Base-by-base conservation (phyloP, 2,888 invertebrate species). In the Lobophora halterata region DNA sequence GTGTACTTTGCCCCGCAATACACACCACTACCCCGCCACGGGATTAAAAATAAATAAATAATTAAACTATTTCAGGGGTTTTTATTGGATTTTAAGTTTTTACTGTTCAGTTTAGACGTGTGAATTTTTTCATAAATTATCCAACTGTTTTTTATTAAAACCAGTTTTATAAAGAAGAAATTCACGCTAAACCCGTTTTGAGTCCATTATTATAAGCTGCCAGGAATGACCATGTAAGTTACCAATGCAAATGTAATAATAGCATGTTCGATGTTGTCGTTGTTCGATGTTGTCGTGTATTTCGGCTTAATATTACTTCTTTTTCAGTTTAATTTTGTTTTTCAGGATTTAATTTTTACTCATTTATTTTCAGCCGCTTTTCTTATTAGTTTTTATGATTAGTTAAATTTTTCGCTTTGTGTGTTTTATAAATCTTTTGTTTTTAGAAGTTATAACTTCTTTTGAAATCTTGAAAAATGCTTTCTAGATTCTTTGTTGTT, bases 11-110 rank as follows among this genome's bases (percentile, higher is more conserved):
- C 64, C 71, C 74, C 61, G 79, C 78, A 73, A 75, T 72, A 79
- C 79, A 71, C 69, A 46, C 56, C 69, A 71, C 75, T 71, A 55
- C 69, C 71, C 65, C 65, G 50, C 46, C 58, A 58, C 62, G 79
- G 77, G 81, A 72, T 79, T 81, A 79, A 79, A 77, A 71, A 80
- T 81, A 76, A 83, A 82, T 78, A 74, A 78, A 76, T 71, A 63
- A 73, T 55, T 58, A 53, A 63, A 48, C 46, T 28, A 51, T 30
- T 9, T 18, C 6, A 2, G 42, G 47, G 40, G 48, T 59, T 58
- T 58, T 32, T 5, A 33, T 47, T 36, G 29, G 5, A 21, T 42
- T 51, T 56, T 47, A 28, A 30, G 12, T 49, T 43, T 41, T 44
- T 27, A 16, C 25, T 31, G 14, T 40, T 31, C 3, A 12, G 16